Base-by-base conservation (phyloP, 2,113 vertebrate genomes). In the Acanthochromis polyacanthus region DNA sequence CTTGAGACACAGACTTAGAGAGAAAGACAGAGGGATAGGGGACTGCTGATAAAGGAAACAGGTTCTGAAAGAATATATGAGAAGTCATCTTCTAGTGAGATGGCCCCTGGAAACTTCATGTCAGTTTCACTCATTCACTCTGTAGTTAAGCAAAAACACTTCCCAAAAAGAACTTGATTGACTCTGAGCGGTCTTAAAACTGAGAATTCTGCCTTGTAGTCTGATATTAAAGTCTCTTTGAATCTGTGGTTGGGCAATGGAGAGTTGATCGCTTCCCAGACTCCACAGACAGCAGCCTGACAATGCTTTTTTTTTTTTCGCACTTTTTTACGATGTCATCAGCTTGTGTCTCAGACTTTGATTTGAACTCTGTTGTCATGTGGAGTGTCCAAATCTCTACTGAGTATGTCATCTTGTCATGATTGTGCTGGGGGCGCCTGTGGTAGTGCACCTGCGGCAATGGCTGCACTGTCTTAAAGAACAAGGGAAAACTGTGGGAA, bases 161-260 rank as follows among this genome's bases (percentile, higher is more conserved):
- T 87, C 28, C 53, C 14, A 5, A 70, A 66, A 70, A 84, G 74
- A 76, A 75, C 48, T 71, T 74, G 76, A 81, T 81, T 81, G 83
- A 86, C 60, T 84, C 52, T 67, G 76, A 81, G 67, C 3, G 0
- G 20, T 61, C 40, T 80, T 75, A 22, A 38, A 81, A 84, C 66
- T 51, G 72, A 60, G 63, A 69, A 59, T 28, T 60, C 45, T 83
- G 67, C 68, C 82, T 79, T 70, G 77, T 68, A 74, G 71, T 62
- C 48, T 80, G 51, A 83, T 83, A 82, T 86, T 65, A 53, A 84
- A 89, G 81, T 85, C 78, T 82, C 82, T 86, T 83, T 89, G 80
- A 85, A 75, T 81, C 23, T 67, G n/a, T 52, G n/a, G 76, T 67
- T 72, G 67, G 65, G 58, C 81, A 70, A 40, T 48, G 56, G 81